Percentiles rank a stretch among this genome's conserved stretches.
These are phyloP conservation scores for Drosophila falleni DNA, from an alignment of 2,888 invertebrate species.

Conservation along the genomic window DNA sequence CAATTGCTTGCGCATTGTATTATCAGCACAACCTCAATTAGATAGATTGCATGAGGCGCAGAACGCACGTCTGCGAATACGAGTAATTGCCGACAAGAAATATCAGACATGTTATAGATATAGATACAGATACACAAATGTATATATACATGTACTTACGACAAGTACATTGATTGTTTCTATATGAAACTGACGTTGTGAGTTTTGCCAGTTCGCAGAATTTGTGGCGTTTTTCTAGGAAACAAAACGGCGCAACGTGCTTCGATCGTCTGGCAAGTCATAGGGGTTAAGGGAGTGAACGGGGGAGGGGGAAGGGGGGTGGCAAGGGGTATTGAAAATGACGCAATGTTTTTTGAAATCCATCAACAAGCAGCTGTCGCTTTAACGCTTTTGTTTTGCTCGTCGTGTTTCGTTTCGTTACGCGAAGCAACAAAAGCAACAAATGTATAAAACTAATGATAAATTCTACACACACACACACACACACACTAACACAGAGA, in stretches of 20 bases:
- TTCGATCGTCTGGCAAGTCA: slow-evolving; percentile 39
- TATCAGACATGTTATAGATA: slow-evolving; percentile 26
- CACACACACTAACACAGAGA: background rate
- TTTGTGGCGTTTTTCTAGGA: slow-evolving; percentile 66
- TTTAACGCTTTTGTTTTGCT: slow-evolving; percentile 68
- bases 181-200: slow-evolving; percentile 23
- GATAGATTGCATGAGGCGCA: slow-evolving; percentile 4
- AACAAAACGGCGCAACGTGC: slow-evolving; percentile 53
- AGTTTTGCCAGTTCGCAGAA: slow-evolving; percentile 58
- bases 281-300: background rate
- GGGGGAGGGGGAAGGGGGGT: background rate
- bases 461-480: slow-evolving; percentile 57
- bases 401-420: slow-evolving; percentile 71
- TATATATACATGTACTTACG: slow-evolving; percentile 5
- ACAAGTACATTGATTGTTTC: slow-evolving; percentile 25
- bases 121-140: background rate
- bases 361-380: slow-evolving; percentile 59
- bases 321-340: slow-evolving; percentile 38
- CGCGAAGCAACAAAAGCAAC: slow-evolving; percentile 48
- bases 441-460: slow-evolving; percentile 72
- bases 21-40: slow-evolving; percentile 16
- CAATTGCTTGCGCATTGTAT: slow-evolving; percentile 12
- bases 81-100: slow-evolving; percentile 12
- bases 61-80: slow-evolving; percentile 1
- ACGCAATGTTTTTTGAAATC: slow-evolving; percentile 67